Evolutionary conservation across 2,888 invertebrate genomes (phyloP), one percentile per base, ranked within the genome.

Genomic region (Eurytoma adleriae): DNA sequence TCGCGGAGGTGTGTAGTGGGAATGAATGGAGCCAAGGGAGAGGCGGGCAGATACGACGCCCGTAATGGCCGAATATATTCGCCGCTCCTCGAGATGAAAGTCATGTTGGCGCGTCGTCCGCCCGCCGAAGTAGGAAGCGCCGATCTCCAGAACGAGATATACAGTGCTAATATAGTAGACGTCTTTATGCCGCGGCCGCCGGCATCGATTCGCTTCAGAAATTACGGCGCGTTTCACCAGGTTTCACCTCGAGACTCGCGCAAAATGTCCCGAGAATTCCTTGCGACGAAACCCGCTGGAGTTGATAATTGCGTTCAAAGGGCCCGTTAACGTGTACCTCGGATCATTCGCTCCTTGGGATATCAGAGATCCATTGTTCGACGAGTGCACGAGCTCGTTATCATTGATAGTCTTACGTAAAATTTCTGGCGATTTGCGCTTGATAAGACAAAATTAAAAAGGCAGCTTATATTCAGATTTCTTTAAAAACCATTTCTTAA

Each of bases 101-200:
- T 79, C 76, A 62, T 79, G 81, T 79, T 56, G 61, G 24, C 75
- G 62, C 76, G 61, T 75, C 40, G 73, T 56, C 7, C 64, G 48
- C 30, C 52, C 52, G 75, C 57, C 75, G 30, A 80, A 80, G 79
- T 79, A 74, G 73, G 73, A 74, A 77, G 75, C 54, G 81, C 79
- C 78, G 78, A 81, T 81, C 77, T 79, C 76, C 52, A 77, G 71
- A 75, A 78, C 71, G 78, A 81, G 81, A 81, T 81, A 81, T 59
- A 71, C 67, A 52, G 54, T 61, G 74, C 74, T 81, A 74, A 78
- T 74, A 79, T 73, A 69, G 61, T 40, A 18, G 24, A 13, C 16
- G n/a, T 62, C 12, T 62, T 12, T 62, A 16, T 40, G 30, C 62
- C 16, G 62, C 16, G n/a, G 7, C 10, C 14, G 62, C n/a, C 30